Conservation (phyloP, 2,888 invertebrate genomes). For the Synanthedon vespiformis region DNA sequence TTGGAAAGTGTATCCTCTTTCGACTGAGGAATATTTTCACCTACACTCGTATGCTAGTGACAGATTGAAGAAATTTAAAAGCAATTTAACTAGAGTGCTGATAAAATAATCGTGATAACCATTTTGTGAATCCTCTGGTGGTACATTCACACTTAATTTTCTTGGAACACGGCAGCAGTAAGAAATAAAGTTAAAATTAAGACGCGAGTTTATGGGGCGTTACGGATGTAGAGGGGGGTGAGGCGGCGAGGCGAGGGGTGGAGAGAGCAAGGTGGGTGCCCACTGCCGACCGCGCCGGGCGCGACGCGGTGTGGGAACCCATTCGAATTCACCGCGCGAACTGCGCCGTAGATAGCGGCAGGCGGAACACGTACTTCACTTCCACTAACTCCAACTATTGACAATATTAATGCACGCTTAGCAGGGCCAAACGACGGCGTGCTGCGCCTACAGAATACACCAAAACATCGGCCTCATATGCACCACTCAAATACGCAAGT, state of each 20-base stretch:
- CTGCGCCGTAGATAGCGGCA: constrained; percentile 67
- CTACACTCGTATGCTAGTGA: background rate
- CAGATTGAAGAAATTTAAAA: background rate
- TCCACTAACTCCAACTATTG: constrained; percentile 71
- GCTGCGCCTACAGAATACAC: constrained; percentile 14
- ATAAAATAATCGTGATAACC: constrained; percentile 21
- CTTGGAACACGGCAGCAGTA: constrained; percentile 60
- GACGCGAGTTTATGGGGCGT: constrained; percentile 70
- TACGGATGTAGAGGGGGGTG: constrained; percentile 48
- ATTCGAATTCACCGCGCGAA: constrained; percentile 68
- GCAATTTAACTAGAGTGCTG: background rate
- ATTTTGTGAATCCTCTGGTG: constrained; percentile 45
- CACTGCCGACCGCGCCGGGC: constrained; percentile 15
- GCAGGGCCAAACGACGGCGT: constrained; percentile 56
- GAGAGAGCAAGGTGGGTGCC: constrained; percentile 10
- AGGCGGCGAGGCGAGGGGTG: constrained; percentile 24
- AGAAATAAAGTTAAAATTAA: constrained; percentile 71
- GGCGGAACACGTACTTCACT: constrained; percentile 70
- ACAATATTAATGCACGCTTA: constrained; percentile 71
- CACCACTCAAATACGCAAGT: background rate
- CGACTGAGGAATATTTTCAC: too few relatives aligned
- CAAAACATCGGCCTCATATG: constrained; percentile 2
- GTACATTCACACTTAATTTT: constrained; percentile 68
- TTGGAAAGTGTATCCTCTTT: too few relatives aligned
- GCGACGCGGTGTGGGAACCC: constrained; percentile 40